Evolutionary conservation across 2,888 invertebrate genomes (phyloP), one percentile per base, ranked within the genome.

Genomic region (Scrobipalpa costella): DNA sequence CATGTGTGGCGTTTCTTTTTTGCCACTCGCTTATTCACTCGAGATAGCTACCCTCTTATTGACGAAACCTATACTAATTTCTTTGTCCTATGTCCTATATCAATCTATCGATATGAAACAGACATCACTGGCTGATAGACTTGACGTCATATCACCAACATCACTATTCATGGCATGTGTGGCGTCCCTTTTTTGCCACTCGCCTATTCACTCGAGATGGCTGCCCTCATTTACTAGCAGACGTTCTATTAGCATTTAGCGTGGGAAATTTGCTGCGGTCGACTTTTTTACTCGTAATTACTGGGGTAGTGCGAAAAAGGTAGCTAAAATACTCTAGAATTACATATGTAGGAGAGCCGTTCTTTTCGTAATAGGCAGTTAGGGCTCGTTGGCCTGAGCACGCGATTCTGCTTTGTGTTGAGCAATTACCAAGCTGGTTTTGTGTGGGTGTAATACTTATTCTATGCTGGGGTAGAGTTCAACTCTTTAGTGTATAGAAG

Each of bases 151-250:
- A 57, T 36, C 57, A 33, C 21, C 55, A 13, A 27, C 36, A 61
- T 61, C 50, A 50, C 50, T 61, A 61, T 61, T 61, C 61, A 61
- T 61, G 19, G 61, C 50, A 36, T 61, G 49, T 40, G 66, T 66
- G 67, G 70, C 68, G 78, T 78, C 77, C 81, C 80, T 80, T 83
- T 83, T 81, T 81, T 79, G 79, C 71, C 67, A 55, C 11, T 67
- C 66, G 66, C 40, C 62, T 63, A 69, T 69, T 69, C 68, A 67
- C 60, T 64, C 36, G 52, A 38, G 61, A 61, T 17, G 38, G 38
- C 19, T 8, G 67, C 61, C 67, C 68, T 68, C 68, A 67, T 68
- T 68, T 69, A 63, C 58, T 61, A 62, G 36, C 64, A 61, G 66
- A 65, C 61, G 66, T 68, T 67, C 66, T 68, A 64, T 65, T 65